Evolutionary conservation across 2,113 vertebrate genomes (phyloP).

Genomic region (Amphilophus citrinellus): DNA sequence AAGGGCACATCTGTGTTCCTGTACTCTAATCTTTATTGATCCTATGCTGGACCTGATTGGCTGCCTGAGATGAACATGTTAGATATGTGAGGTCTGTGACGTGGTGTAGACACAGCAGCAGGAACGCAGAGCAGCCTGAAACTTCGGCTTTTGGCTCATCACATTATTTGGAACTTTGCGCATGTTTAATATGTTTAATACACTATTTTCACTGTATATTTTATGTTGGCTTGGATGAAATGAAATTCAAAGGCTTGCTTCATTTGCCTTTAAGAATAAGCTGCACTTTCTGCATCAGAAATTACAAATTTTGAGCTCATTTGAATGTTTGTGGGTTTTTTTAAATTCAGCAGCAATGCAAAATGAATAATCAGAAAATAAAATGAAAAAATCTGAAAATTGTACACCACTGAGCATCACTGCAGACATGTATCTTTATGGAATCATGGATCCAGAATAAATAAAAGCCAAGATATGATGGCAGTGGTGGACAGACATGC

Average conservation of each 20-base stretch:
- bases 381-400: fast-evolving
- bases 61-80: neutral
- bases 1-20: too few species aligned
- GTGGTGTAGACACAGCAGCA: neutral
- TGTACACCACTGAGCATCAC: neutral
- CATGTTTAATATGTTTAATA: neutral
- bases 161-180: neutral
- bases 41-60: neutral
- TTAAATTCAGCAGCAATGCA: neutral
- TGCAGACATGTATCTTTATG: neutral
- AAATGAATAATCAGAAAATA: neutral
- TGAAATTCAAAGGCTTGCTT: neutral
- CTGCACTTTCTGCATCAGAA: neutral
- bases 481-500: neutral
- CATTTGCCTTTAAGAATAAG: neutral
- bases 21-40: neutral
- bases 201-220: too few species aligned
- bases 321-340: neutral
- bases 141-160: neutral
- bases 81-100: fast-evolving
- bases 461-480: neutral
- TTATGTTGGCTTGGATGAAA: too few species aligned
- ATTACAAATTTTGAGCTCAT: neutral
- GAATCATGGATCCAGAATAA: slow-evolving; percentile 6
- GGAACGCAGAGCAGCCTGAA: neutral